phyloP scores from a whole-genome alignment of 2,113 vertebrate genomes.

The Rhinopomastus cyanomelas region DNA sequence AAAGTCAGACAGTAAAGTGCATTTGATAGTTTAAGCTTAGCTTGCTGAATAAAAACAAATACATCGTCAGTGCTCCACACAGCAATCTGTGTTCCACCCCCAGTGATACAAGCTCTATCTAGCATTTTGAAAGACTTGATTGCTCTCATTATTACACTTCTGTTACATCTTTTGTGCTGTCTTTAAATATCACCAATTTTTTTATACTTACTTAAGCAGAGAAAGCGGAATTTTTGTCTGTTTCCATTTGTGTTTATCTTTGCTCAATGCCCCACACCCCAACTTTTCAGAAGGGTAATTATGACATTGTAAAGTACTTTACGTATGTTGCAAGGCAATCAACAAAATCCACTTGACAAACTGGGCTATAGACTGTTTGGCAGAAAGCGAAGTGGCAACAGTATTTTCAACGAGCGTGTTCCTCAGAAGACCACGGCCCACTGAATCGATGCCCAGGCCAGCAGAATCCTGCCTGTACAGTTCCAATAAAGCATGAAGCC shows the following conservation, averaged over 20 bases:
- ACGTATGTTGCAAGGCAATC: slow-evolving; percentile 62
- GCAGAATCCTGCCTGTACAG: neutral
- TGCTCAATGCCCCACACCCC: too few relatives aligned
- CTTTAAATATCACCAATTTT: neutral
- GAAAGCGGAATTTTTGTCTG: neutral
- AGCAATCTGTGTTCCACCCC: neutral
- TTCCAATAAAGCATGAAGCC: neutral
- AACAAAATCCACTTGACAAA: slow-evolving; percentile 70
- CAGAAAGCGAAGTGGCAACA: slow-evolving; percentile 34
- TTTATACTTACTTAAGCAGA: neutral
- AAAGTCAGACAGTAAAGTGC: neutral
- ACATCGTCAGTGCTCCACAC: neutral
- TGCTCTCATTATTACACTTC: neutral
- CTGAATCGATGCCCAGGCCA: neutral
- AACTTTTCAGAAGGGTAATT: slow-evolving; percentile 53
- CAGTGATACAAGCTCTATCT: neutral
- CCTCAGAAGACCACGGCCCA: slow-evolving; percentile 17
- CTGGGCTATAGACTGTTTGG: slow-evolving; percentile 48
- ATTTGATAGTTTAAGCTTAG: neutral
- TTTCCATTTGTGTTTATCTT: slow-evolving; percentile 9
- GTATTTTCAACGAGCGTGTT: neutral
- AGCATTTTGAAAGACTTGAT: slow-evolving; percentile 5
- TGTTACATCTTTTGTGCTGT: neutral
- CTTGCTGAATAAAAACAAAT: neutral
- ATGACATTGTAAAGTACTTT: slow-evolving; percentile 59